Evolutionary conservation across 2,888 invertebrate species (phyloP).

Genomic region (Cataglyphis livida): DNA sequence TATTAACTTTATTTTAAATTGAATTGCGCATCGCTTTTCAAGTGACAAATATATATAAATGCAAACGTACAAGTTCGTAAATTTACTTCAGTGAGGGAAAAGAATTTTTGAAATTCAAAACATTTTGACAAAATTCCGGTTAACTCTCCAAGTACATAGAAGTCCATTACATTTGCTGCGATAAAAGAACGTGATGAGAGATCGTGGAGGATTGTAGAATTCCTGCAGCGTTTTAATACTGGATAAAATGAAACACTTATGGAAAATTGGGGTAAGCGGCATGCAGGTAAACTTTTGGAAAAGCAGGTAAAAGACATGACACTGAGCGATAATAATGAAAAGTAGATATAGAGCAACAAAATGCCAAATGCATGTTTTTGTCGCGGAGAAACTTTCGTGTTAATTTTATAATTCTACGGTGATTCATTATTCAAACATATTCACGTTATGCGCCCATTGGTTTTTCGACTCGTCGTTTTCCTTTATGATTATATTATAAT

Average conservation of each 20-base stretch:
- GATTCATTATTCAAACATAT: background rate
- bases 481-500: background rate
- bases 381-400: background rate
- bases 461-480: background rate
- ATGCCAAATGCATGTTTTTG: background rate
- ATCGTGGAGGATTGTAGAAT: constrained; percentile 2
- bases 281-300: background rate
- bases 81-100: background rate
- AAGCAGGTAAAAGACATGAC: background rate
- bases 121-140: constrained; percentile 25
- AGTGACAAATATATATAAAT: constrained; percentile 4
- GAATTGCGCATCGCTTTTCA: background rate
- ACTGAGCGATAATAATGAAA: constrained; percentile 13
- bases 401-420: background rate
- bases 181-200: constrained; percentile 1
- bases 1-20: background rate
- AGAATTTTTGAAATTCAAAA: constrained; percentile 20
- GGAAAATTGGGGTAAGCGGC: background rate
- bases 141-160: constrained; percentile 14
- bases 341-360: background rate
- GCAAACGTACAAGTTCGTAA: background rate
- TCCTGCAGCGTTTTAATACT: background rate
- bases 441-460: background rate
- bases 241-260: background rate
- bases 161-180: background rate